Evolutionary conservation across 2,888 invertebrate species (phyloP).

Genomic region (Troides helena): DNA sequence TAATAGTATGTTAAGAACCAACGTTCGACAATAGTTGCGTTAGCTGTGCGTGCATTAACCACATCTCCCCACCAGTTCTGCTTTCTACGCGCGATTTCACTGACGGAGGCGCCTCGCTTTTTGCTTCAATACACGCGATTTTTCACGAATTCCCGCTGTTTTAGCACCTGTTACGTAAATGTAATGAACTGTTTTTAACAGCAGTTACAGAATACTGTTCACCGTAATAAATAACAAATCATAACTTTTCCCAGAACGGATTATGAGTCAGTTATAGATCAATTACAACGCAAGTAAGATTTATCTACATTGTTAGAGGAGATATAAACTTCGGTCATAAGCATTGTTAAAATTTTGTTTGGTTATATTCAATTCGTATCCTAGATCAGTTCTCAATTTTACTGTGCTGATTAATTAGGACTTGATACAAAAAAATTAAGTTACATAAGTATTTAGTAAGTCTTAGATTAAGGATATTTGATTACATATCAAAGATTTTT

Average conservation of each 20-base stretch:
- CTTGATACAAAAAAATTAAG: neutral
- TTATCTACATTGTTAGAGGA: too few species aligned
- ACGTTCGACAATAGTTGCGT: conserved; percentile 41
- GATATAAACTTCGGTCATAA: too few species aligned
- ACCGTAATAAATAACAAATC: neutral
- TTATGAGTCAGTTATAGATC: too few species aligned
- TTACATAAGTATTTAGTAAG: neutral
- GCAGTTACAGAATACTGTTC: conserved; percentile 15
- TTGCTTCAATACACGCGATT: conserved; percentile 61
- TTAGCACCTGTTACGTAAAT: conserved; percentile 50
- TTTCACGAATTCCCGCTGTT: conserved; percentile 60
- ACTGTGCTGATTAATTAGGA: neutral
- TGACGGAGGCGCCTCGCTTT: conserved; percentile 55
- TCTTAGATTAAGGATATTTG: neutral
- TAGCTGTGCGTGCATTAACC: conserved; percentile 54
- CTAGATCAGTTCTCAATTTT: neutral
- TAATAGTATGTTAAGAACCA: conserved; percentile 34
- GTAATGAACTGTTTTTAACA: conserved; percentile 30
- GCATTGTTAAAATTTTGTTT: too few species aligned
- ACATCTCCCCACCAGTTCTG: conserved; percentile 69
- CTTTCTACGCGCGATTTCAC: conserved; percentile 80
- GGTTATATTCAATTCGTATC: neutral
- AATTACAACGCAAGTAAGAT: too few species aligned
- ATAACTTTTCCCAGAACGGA: neutral
- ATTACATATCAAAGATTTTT: neutral